Base-by-base conservation (phyloP, 1,140 invertebrate species). In the Tetragonula clypearis region DNA sequence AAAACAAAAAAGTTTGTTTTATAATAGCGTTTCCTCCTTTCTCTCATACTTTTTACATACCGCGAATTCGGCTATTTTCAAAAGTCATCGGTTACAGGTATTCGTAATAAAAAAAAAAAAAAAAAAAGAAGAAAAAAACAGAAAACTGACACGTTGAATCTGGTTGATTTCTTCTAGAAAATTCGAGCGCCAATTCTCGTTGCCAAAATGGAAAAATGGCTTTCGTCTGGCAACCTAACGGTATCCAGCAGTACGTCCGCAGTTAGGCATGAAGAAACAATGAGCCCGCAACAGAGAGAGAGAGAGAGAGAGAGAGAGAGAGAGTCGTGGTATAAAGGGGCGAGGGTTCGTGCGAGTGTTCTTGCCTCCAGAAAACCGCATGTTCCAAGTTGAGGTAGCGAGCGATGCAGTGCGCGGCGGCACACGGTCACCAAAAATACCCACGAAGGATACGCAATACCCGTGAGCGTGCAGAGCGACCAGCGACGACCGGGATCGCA, bases 371-470 rank as follows among this genome's bases (percentile, higher is more conserved):
- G 49, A 66, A 66, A 79, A 55, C 35, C 41, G 77, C 62, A 49
- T 35, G 49, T 69, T 55, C 65, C 49, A 12, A 55, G 75, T 77
- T 49, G 23, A 30, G 30, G 17, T 65, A n/a, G 3, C 41, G 30
- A 4, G 15, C 21, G 35, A 35, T 35, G 56, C 14, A 8, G 60
- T 62, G 35, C 35, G 35, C 35, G 30, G 49, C 56, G 58, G 30
- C 55, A 6, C 84, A 60, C 81, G 66, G 76, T 60, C 66, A 84
- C 85, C 85, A 91, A 90, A 87, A 90, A 90, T 88, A 88, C 86
- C 74, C 78, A 83, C 85, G 85, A 74, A 85, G 80, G 68, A 79
- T 72, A 68, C 56, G 85, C 74, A 82, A 83, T 77, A 83, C 79
- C 72, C 72, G 55, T 86, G 72, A 82, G 78, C 76, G 60, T 58